Evolutionary conservation across 1,140 invertebrate species (phyloP), one percentile per base, ranked within the genome.

Genomic region (Hydropsyche tenuis): DNA sequence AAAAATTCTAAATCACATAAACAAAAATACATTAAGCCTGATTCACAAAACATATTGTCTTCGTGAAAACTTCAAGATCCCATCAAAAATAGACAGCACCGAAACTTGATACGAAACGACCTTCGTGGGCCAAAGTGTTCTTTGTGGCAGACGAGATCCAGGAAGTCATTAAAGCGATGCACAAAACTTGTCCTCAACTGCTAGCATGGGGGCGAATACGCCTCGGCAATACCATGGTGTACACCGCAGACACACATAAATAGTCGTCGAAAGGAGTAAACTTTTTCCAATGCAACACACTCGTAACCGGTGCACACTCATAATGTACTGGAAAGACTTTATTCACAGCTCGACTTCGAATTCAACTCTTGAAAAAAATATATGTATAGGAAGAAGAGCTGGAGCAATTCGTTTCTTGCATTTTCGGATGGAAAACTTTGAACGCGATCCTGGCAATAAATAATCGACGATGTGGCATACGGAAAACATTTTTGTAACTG

Each of bases 151-250:
- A 37, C 30, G 30, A 37, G 30, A 9, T 37, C 9, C 48, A 20
- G 48, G 48, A 53, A 53, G 48, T 53, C 48, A 53, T 53, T 53
- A 53, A 53, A 53, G 48, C 48, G 14, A 20, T 53, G 48, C 48
- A 18, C 48, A 20, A 53, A 53, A 53, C 9, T 53, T 53, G 48
- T 53, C 16, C 48, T 18, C 46, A 14, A 14, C 46, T 18, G 4
- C 12, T 48, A 2, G 20, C 18, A 53, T 20, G 16, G 9, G 4
- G 4, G 14, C 46, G 16, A 48, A 48, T n/a, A 20, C 16, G 18
- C 48, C 18, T 16, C 16, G 48, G 48, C 48, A 53, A 53, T 16
- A 53, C 48, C 5, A 18, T 53, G n/a, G 3, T 37, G 30, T 37
- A 37, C 30, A 37, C 30, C 30, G 30, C 30, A 37, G 30, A 9